These are phyloP conservation scores for Varanus salvator DNA, from an alignment of 2,113 vertebrate species.

Conservation along the genomic window DNA sequence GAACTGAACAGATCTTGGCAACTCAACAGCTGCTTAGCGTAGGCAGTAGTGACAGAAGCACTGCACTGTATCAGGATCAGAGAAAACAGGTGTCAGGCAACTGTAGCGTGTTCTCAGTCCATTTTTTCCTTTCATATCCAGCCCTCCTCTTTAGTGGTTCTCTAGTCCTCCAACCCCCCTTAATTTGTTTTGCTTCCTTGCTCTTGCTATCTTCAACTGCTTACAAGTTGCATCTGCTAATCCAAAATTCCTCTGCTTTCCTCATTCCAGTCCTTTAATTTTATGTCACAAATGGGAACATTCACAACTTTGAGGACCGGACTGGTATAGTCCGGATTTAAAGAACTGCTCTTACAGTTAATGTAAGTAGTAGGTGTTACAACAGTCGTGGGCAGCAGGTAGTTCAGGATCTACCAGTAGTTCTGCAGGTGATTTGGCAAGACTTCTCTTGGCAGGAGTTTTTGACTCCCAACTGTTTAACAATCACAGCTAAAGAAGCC, in stretches of 20 bases:
- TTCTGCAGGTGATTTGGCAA: not conserved
- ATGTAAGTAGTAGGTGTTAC: too few relatives aligned
- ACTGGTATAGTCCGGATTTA: too few relatives aligned
- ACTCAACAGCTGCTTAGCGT: constrained; percentile 13
- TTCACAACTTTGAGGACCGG: not conserved
- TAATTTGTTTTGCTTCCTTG: not conserved
- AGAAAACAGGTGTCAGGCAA: constrained; percentile 12
- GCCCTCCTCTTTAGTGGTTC: not conserved
- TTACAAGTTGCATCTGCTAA: not conserved
- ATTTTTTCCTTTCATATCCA: not conserved
- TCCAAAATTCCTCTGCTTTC: not conserved
- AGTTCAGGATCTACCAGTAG: not conserved
- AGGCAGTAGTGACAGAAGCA: not conserved
- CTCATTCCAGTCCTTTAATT: not conserved
- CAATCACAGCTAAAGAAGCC: not conserved
- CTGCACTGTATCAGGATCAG: not conserved
- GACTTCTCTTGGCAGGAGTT: not conserved
- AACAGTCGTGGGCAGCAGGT: not conserved
- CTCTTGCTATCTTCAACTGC: not conserved
- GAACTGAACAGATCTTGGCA: not conserved
- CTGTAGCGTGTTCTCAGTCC: not conserved
- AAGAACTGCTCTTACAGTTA: not conserved
- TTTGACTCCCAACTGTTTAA: not conserved
- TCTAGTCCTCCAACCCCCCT: not conserved
- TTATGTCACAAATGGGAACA: constrained; percentile 28